Evolutionary conservation across 2,888 invertebrate species (phyloP).

Genomic region (Belgica antarctica): DNA sequence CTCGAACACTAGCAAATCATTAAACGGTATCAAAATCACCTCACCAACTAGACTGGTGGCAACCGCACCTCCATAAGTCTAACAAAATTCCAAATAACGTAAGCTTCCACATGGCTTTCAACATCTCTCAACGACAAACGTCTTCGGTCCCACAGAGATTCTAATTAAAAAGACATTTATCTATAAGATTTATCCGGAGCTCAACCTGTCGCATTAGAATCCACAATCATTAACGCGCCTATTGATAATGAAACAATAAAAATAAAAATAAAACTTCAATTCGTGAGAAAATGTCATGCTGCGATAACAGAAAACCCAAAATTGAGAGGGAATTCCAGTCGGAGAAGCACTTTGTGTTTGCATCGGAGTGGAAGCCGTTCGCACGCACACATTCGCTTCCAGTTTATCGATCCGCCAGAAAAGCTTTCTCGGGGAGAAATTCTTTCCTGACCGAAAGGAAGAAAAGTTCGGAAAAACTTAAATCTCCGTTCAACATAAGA

Average conservation of each 20-base stretch:
- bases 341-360: not conserved
- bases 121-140: no score
- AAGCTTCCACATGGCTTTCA: no score
- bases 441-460: conserved; percentile 10
- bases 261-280: conserved; percentile 8
- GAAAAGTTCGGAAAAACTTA: not conserved
- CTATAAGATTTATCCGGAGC: not conserved
- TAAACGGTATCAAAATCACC: no score
- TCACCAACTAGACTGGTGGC: no score
- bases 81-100: no score
- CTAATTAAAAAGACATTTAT: not conserved
- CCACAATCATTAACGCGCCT: conserved; percentile 19
- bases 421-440: conserved; percentile 30
- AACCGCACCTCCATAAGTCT: no score
- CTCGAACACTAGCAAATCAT: no score
- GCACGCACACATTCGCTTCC: conserved; percentile 21
- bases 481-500: conserved; percentile 33
- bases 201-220: not conserved
- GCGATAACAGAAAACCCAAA: not conserved
- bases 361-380: not conserved
- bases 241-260: conserved; percentile 14
- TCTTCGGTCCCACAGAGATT: not conserved
- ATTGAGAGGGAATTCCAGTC: not conserved
- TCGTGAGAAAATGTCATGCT: conserved; percentile 36
- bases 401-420: conserved; percentile 38